These are phyloP conservation scores for Rhimphoctona megacephalus DNA, from an alignment of 2,888 invertebrate species.

Conservation along the genomic window DNA sequence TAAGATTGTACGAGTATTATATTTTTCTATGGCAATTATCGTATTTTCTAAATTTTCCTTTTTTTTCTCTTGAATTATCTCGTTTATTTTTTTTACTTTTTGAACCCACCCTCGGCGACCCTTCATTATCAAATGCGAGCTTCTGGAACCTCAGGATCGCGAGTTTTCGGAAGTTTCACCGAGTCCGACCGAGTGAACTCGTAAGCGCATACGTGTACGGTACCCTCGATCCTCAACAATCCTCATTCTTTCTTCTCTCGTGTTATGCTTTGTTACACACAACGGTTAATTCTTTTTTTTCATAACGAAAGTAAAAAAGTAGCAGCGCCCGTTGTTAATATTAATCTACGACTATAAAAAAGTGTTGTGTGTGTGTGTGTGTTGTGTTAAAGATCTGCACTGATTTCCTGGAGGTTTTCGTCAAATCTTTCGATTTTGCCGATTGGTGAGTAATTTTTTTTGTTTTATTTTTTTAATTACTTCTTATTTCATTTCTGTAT, in stretches of 20 bases:
- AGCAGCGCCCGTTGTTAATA: not conserved
- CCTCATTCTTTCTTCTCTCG: slow-evolving; percentile 26
- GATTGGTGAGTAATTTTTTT: slow-evolving; percentile 29
- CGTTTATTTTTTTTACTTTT: not conserved
- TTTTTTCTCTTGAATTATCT: not conserved
- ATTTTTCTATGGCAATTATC: no score
- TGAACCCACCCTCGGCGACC: not conserved
- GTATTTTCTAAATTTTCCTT: not conserved
- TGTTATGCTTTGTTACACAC: not conserved
- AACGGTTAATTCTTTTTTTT: not conserved
- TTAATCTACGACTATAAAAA: not conserved
- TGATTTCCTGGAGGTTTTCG: slow-evolving; percentile 23
- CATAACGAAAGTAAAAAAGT: not conserved
- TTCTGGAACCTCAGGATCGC: slow-evolving; percentile 33
- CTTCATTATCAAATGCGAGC: slow-evolving; percentile 11
- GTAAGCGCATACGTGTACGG: slow-evolving; percentile 4
- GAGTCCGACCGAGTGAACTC: slow-evolving; percentile 50
- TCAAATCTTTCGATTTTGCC: slow-evolving; percentile 13
- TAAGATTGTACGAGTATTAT: no score
- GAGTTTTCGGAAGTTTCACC: slow-evolving; percentile 43
- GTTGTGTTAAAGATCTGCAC: slow-evolving; percentile 23
- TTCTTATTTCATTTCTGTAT: not conserved
- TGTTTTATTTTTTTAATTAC: not conserved
- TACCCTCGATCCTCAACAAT: not conserved
- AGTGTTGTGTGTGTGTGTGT: slow-evolving; percentile 23